These are phyloP conservation scores for Cyclophora punctaria DNA, from an alignment of 2,888 invertebrate genomes.

Conservation along the genomic window DNA sequence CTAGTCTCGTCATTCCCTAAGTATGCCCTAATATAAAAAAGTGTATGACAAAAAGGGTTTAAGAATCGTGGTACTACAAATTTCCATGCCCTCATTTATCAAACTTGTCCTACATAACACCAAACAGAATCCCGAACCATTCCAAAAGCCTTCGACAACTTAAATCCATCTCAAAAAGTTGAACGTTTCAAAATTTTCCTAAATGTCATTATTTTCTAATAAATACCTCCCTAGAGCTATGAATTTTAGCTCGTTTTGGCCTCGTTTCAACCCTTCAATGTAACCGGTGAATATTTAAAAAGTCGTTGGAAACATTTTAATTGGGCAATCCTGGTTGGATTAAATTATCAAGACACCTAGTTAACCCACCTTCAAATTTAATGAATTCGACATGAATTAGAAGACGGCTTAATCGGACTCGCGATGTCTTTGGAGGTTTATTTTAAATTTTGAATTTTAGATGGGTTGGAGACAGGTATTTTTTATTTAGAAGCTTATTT, in stretches of 20 bases:
- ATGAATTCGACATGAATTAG: constrained; percentile 70
- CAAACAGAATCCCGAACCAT: not conserved
- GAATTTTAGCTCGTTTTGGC: constrained; percentile 63
- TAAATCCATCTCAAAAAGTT: constrained; percentile 45
- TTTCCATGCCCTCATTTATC: too few species aligned
- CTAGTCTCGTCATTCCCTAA: too few species aligned
- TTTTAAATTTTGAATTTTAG: not conserved
- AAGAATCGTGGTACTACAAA: too few species aligned
- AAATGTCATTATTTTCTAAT: constrained; percentile 68
- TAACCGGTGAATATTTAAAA: constrained; percentile 68
- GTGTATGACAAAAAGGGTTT: too few species aligned
- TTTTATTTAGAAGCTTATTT: too few species aligned
- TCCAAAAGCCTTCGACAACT: constrained; percentile 27
- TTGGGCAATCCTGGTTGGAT: constrained; percentile 71
- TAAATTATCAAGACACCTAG: constrained; percentile 76
- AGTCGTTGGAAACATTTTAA: constrained; percentile 72
- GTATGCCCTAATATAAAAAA: too few species aligned
- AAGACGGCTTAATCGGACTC: constrained; percentile 30
- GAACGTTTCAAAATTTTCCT: constrained; percentile 63
- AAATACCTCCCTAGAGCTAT: constrained; percentile 59
- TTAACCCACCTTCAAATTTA: constrained; percentile 64
- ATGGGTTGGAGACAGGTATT: too few species aligned
- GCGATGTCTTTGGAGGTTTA: constrained; percentile 10
- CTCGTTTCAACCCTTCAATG: constrained; percentile 57
- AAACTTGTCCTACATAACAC: too few species aligned